Evolutionary conservation across 2,888 invertebrate species (phyloP).

Genomic region (Xylocampa areola): DNA sequence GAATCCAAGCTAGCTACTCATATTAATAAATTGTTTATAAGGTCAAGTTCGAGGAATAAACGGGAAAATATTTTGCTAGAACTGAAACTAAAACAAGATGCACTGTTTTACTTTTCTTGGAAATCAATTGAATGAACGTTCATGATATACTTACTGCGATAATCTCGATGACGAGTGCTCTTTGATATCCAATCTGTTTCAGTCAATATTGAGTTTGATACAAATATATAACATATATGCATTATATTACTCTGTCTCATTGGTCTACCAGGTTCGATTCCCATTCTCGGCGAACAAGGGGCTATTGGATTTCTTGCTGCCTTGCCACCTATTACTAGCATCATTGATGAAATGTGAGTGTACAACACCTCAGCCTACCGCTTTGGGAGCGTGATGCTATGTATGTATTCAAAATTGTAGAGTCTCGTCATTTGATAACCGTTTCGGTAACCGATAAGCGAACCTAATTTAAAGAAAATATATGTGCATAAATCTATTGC

Average conservation of each 20-base stretch:
- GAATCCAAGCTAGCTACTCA: neutral
- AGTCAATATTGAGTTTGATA: neutral
- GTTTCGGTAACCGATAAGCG: too few species aligned
- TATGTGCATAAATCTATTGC: too few species aligned
- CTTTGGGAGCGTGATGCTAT: too few species aligned
- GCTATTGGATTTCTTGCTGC: too few species aligned
- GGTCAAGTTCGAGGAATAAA: constrained; percentile 72
- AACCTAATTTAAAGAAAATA: too few species aligned
- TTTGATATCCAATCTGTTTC: constrained; percentile 21
- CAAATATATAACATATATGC: constrained; percentile 22
- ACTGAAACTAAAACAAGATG: constrained; percentile 70
- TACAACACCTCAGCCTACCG: too few species aligned
- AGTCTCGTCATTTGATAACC: too few species aligned
- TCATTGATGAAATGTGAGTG: neutral
- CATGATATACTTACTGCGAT: constrained; percentile 37
- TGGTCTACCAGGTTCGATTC: too few species aligned
- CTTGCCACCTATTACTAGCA: too few species aligned
- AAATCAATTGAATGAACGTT: constrained; percentile 59
- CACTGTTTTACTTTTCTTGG: constrained; percentile 70
- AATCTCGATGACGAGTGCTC: constrained; percentile 39
- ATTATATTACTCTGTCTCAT: too few species aligned
- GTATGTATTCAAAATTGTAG: too few species aligned
- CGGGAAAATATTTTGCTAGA: constrained; percentile 63
- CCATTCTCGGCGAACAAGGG: too few species aligned
- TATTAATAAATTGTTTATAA: constrained; percentile 40